Base-by-base conservation (phyloP, 2,797 vertebrate species). In the Nasua narica region DNA sequence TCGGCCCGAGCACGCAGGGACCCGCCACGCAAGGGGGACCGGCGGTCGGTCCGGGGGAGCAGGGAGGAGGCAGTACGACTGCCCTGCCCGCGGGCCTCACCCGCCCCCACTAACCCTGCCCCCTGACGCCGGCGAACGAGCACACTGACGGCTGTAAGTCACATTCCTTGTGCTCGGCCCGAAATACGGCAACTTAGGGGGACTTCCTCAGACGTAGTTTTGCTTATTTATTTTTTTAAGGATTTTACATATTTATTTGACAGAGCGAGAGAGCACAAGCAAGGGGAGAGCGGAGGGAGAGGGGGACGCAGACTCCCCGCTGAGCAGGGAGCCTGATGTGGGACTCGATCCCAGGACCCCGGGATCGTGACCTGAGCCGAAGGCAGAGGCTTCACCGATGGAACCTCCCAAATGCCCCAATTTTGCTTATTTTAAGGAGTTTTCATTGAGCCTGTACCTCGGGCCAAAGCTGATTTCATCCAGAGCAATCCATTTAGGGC, bases 1-100 rank as follows among this genome's bases (percentile, higher is more conserved):
- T 32, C 15, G 7, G 65, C n/a, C n/a, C n/a, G 0, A 9, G n/a
- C n/a, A 35, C n/a, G 11, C 3, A 4, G n/a, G 19, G n/a, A 35
- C n/a, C n/a, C 18, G 9, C 65, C 65, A 21, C 2, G 65, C 4
- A 14, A 21, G 18, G 18, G 1, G n/a, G n/a, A 67, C n/a, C n/a
- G n/a, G 18, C 65, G 2, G 18, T 14, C 13, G 29, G 60, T 32
- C 29, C 14, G 11, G 25, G n/a, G 8, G 18, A 62, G 60, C 65
- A 4, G 65, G 65, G n/a, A 19, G 65, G 65, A 67, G 10, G n/a
- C 18, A 4, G 18, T 67, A 21, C 19, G n/a, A 18, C n/a, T 18
- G 16, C 65, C 9, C 0, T 35, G 35, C 35, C 65, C 35, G 2
- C 5, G 10, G 67, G 19, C 35, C 70, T 35, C 37, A 12, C 79